A percentile compares a stretch with the other conserved stretches of the same genome.
phyloP scores from a whole-genome alignment of 2,113 vertebrate genomes.

The Catharus minimus region DNA sequence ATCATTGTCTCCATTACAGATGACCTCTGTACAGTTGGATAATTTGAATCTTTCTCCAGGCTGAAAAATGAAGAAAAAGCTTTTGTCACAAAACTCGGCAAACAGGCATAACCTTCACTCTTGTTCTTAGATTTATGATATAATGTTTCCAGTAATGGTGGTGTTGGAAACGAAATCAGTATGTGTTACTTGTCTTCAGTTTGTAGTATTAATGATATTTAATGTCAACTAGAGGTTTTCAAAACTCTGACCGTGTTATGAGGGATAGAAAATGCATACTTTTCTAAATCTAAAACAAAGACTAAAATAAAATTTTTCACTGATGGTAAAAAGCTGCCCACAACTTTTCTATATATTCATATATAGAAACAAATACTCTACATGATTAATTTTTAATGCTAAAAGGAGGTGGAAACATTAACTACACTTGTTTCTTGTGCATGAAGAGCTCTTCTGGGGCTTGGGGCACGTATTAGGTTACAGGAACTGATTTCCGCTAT shows the following conservation, averaged over 20 bases:
- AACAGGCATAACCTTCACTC: background rate
- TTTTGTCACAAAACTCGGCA: background rate
- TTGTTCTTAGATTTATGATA: background rate
- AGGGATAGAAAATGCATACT: background rate
- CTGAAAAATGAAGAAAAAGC: conserved; percentile 57
- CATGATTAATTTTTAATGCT: background rate
- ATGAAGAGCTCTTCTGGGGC: background rate
- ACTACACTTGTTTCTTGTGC: background rate
- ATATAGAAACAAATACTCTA: background rate
- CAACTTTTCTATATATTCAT: too few species aligned
- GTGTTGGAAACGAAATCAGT: background rate
- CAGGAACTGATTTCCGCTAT: background rate
- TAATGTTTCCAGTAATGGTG: background rate
- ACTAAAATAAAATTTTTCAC: background rate
- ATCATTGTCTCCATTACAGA: conserved; percentile 82
- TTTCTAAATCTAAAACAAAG: background rate
- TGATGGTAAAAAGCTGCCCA: background rate
- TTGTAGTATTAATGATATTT: background rate
- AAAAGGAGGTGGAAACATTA: background rate
- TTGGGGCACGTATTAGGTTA: background rate
- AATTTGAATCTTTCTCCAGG: conserved; percentile 80
- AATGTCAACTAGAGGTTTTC: background rate
- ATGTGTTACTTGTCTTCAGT: background rate
- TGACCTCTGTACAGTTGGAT: conserved; percentile 83
- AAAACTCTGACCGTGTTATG: background rate